Evolutionary conservation across 2,888 invertebrate genomes (phyloP).

Genomic region (Apeira syringaria): DNA sequence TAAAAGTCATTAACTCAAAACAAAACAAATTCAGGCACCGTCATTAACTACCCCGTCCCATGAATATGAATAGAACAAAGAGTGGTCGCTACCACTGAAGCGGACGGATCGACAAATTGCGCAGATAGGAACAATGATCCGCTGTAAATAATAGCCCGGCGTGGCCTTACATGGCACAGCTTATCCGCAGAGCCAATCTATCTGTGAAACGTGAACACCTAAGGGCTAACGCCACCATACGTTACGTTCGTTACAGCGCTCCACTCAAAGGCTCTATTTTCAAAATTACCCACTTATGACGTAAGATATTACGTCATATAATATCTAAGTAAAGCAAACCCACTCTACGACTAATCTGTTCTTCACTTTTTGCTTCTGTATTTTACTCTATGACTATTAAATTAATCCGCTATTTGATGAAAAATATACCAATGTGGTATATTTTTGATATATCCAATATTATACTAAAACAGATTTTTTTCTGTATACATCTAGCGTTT

Average conservation of each 20-base stretch:
- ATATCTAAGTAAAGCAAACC: slow-evolving; percentile 11
- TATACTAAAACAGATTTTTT: too few relatives aligned
- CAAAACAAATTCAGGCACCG: slow-evolving; percentile 4
- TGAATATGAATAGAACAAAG: slow-evolving; percentile 59
- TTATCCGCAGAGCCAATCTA: slow-evolving; percentile 39
- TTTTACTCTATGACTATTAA: too few relatives aligned
- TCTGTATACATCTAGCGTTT: too few relatives aligned
- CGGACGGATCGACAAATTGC: slow-evolving; percentile 49
- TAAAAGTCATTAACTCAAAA: slow-evolving; percentile 1
- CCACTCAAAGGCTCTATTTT: slow-evolving; percentile 10
- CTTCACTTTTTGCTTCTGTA: too few relatives aligned
- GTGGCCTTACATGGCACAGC: slow-evolving; percentile 36
- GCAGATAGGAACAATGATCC: slow-evolving; percentile 51
- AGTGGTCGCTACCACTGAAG: slow-evolving; percentile 30
- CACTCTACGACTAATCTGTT: too few relatives aligned
- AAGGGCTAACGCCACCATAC: slow-evolving; percentile 10
- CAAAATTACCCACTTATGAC: slow-evolving; percentile 21
- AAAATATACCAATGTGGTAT: too few relatives aligned
- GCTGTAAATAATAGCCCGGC: slow-evolving; percentile 57
- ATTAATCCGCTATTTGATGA: too few relatives aligned
- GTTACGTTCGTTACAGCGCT: slow-evolving; percentile 9
- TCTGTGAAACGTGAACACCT: slow-evolving; percentile 22
- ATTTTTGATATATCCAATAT: too few relatives aligned
- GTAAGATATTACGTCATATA: slow-evolving; percentile 6
- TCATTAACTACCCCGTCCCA: slow-evolving; percentile 29